A percentile compares a stretch with the other conserved stretches of the same genome.
Evolutionary conservation across 2,888 invertebrate genomes (phyloP).

Genomic region (Drosophila antonietae): DNA sequence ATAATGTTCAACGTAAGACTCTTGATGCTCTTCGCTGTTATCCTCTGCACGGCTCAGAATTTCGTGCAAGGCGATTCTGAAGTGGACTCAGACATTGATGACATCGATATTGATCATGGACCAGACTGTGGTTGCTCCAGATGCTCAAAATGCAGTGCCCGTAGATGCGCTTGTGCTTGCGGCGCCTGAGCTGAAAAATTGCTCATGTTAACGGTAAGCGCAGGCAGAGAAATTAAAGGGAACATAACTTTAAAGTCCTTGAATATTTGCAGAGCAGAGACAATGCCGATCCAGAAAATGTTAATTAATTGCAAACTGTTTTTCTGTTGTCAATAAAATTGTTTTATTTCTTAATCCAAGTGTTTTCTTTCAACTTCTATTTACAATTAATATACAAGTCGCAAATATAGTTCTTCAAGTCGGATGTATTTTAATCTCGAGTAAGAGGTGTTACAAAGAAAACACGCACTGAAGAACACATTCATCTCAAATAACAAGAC

Average conservation of each 20-base stretch:
- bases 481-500: too few species aligned
- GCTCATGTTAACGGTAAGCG: slow-evolving; percentile 1
- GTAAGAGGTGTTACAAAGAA: too few species aligned
- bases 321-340: slow-evolving; percentile 43
- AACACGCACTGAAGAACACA: too few species aligned
- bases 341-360: slow-evolving; percentile 24
- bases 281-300: too few species aligned
- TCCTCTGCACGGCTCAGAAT: slow-evolving; percentile 41
- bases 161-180: background rate
- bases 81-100: background rate
- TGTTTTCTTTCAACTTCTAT: slow-evolving; percentile 12
- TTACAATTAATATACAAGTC: too few species aligned
- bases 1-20: slow-evolving; percentile 55
- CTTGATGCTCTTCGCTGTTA: slow-evolving; percentile 47
- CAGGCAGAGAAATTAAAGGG: too few species aligned
- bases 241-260: background rate
- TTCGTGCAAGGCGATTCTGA: slow-evolving; percentile 11
- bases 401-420: too few species aligned
- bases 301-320: slow-evolving; percentile 6
- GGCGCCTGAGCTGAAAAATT: slow-evolving; percentile 7
- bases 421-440: too few species aligned
- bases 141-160: background rate
- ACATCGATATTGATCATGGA: fast-evolving
- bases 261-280: slow-evolving; percentile 5
- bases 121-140: background rate